phyloP scores from a whole-genome alignment of 1,140 invertebrate genomes.

The honey bee (Apis mellifera) region DNA sequence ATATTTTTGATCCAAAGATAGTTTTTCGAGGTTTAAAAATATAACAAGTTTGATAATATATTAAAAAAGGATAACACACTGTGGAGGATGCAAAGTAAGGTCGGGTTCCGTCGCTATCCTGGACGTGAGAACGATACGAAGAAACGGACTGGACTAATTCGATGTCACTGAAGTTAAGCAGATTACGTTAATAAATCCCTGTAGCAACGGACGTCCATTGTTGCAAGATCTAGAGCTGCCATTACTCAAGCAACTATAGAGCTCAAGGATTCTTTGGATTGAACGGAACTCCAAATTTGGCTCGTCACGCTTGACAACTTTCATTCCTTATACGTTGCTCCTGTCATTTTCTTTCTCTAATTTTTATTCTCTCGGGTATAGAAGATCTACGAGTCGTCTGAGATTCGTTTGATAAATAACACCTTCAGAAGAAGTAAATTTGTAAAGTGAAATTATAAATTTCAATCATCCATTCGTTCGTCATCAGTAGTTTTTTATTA shows the following conservation, averaged over 20 bases:
- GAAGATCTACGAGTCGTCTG: no score
- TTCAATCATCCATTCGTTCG: no score
- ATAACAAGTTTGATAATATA: not conserved
- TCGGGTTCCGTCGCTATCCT: slow-evolving; percentile 39
- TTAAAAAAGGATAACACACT: slow-evolving; percentile 23
- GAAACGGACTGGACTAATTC: slow-evolving; percentile 44
- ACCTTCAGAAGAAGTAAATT: no score
- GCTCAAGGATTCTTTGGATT: slow-evolving; percentile 45
- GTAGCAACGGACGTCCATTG: slow-evolving; percentile 57
- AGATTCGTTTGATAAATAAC: no score
- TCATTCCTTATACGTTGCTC: not conserved
- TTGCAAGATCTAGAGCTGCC: slow-evolving; percentile 55
- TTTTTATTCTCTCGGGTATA: not conserved
- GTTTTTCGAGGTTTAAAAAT: no score
- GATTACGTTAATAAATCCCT: slow-evolving; percentile 72
- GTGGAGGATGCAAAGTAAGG: slow-evolving; percentile 39
- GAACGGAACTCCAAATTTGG: slow-evolving; percentile 55
- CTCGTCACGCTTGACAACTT: slow-evolving; percentile 25
- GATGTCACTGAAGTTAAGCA: slow-evolving; percentile 61
- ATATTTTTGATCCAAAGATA: not conserved
- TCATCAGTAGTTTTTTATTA: not conserved
- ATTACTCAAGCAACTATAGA: slow-evolving; percentile 52
- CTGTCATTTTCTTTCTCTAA: not conserved
- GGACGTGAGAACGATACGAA: slow-evolving; percentile 44
- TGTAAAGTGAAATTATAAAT: no score